phyloP scores from a whole-genome alignment of 1,140 invertebrate genomes.

The Ooceraea biroi region DNA sequence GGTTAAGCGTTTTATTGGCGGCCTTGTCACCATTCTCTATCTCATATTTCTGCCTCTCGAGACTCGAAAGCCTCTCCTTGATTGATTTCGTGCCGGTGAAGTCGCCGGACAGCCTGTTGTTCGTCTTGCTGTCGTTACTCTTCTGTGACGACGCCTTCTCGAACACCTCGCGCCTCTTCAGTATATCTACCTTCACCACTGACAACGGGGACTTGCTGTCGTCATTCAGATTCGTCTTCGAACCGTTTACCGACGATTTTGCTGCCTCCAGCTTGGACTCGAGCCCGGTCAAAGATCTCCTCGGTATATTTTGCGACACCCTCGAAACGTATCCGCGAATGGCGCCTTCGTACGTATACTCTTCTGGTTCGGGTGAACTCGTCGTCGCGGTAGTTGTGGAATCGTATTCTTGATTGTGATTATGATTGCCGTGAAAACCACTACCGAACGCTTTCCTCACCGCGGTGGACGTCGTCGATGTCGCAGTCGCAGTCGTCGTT shows the following conservation, averaged over 20 bases:
- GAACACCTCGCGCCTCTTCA: conserved; percentile 93
- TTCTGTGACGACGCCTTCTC: conserved; percentile 87
- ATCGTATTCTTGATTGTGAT: conserved; percentile 86
- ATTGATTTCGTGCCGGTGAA: conserved; percentile 89
- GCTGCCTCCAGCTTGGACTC: conserved; percentile 82
- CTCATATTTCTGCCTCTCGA: conserved; percentile 87
- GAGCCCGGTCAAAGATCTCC: conserved; percentile 79
- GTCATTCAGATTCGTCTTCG: conserved; percentile 79
- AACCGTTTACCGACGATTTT: conserved; percentile 78
- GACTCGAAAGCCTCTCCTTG: conserved; percentile 90
- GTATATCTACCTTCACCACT: conserved; percentile 91
- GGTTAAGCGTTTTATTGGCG: conserved; percentile 82
- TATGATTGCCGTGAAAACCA: conserved; percentile 72
- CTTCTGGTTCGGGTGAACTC: conserved; percentile 89
- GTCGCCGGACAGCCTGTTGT: conserved; percentile 87
- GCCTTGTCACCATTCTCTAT: conserved; percentile 79
- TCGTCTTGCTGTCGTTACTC: conserved; percentile 76
- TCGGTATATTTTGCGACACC: conserved; percentile 87
- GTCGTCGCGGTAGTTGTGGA: conserved; percentile 88
- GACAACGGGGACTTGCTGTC: conserved; percentile 87
- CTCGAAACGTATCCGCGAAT: conserved; percentile 93
- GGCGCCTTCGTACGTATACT: conserved; percentile 95
- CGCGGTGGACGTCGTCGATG: conserved; percentile 59
- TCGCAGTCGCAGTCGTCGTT: conserved; percentile 42
- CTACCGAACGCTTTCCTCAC: conserved; percentile 73